Percentiles rank a stretch among this genome's conserved stretches.
These are phyloP conservation scores for Scaptomyza graminum DNA, from an alignment of 1,140 invertebrate species.

Conservation along the genomic window DNA sequence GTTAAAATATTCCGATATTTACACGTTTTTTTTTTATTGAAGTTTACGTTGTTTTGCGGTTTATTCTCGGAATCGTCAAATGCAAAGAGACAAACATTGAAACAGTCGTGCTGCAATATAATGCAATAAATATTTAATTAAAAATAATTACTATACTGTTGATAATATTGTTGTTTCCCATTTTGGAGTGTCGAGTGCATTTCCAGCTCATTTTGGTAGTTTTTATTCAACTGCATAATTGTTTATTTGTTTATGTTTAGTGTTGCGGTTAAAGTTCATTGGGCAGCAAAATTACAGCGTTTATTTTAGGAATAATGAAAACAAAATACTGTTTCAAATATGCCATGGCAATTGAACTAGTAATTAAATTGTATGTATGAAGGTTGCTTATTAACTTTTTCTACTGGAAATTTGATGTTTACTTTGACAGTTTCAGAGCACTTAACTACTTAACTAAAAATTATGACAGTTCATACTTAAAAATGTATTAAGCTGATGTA, in stretches of 20 bases:
- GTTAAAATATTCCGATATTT: too few species aligned
- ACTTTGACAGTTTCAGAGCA: background rate
- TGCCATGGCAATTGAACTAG: background rate
- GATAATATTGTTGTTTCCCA: slow-evolving; percentile 1
- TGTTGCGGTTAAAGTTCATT: slow-evolving; percentile 47
- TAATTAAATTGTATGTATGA: slow-evolving; percentile 2
- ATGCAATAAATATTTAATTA: slow-evolving; percentile 74
- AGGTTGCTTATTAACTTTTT: background rate
- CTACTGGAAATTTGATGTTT: background rate
- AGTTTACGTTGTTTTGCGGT: slow-evolving; percentile 48
- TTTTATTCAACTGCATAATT: slow-evolving; percentile 40
- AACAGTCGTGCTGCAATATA: slow-evolving; percentile 47
- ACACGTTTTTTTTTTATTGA: too few species aligned
- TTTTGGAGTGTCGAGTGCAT: background rate
- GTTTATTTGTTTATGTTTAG: slow-evolving; percentile 48
- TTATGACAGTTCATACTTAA: background rate
- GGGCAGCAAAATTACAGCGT: slow-evolving; percentile 34
- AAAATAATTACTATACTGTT: slow-evolving; percentile 42
- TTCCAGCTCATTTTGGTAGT: slow-evolving; percentile 25
- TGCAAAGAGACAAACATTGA: slow-evolving; percentile 36
- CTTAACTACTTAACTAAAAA: too few species aligned
- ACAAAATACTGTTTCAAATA: background rate
- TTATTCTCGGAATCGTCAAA: slow-evolving; percentile 49
- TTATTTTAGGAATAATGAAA: background rate
- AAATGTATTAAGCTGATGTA: background rate